Percentiles rank a stretch among this genome's conserved stretches.
Evolutionary conservation across 2,797 vertebrate species (phyloP).

Genomic region (Dallia pectoralis): DNA sequence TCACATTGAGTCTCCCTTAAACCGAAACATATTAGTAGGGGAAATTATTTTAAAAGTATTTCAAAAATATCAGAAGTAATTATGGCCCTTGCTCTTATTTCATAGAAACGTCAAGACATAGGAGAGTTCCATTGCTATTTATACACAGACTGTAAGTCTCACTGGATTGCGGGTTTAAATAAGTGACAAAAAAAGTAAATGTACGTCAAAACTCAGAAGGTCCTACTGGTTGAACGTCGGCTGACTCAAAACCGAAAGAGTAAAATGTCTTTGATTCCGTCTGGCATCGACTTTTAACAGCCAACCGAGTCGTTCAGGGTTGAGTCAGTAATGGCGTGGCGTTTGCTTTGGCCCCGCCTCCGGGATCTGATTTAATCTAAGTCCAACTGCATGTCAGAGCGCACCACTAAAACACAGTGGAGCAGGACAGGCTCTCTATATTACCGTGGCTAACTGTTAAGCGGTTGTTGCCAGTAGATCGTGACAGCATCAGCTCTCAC

Average conservation of each 20-base stretch:
- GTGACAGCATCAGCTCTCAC: neutral
- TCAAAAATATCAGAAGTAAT: no score
- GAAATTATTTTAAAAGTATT: no score
- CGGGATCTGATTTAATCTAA: neutral
- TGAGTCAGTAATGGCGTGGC: neutral
- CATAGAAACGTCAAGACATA: no score
- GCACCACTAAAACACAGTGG: neutral
- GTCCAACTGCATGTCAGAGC: neutral
- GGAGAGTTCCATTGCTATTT: no score
- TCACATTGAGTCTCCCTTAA: no score
- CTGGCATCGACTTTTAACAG: neutral
- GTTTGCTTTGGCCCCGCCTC: neutral
- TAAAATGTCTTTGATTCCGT: neutral
- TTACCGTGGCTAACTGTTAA: neutral
- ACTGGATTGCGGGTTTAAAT: no score
- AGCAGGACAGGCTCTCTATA: neutral
- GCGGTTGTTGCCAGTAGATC: neutral
- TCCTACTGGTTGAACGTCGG: conserved; percentile 30
- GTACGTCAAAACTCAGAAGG: conserved; percentile 22
- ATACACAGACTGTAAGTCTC: no score
- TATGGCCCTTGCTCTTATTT: no score
- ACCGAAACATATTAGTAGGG: no score
- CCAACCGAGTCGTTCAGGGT: neutral
- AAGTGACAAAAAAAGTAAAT: no score
- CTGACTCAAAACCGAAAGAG: neutral